Percentiles rank a stretch among this genome's conserved stretches.
Evolutionary conservation across 2,888 invertebrate genomes (phyloP).

Genomic region (Agrochola litura): DNA sequence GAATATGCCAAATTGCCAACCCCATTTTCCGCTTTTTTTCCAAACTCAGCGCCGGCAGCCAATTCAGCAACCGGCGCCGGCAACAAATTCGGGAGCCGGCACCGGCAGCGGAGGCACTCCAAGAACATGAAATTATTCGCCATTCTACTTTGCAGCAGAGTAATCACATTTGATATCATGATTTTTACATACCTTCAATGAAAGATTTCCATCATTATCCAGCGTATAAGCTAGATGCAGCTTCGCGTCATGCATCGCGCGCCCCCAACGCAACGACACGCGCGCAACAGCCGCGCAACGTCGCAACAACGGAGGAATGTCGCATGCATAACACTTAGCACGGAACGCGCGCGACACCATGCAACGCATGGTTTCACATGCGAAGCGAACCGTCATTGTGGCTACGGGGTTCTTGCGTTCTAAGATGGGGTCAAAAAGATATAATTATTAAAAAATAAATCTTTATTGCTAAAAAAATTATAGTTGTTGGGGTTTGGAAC

Average conservation of each 20-base stretch:
- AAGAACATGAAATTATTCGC: too few species aligned
- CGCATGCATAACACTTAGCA: conserved; percentile 48
- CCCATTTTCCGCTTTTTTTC: too few species aligned
- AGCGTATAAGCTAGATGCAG: conserved; percentile 78
- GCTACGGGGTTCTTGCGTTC: conserved; percentile 78
- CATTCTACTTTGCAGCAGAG: too few species aligned
- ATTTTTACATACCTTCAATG: conserved; percentile 76
- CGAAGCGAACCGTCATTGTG: conserved; percentile 75
- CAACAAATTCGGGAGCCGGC: too few species aligned
- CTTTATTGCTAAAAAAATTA: too few species aligned
- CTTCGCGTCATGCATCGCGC: conserved; percentile 78
- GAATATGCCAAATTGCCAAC: too few species aligned
- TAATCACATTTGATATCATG: too few species aligned
- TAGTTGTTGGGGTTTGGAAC: too few species aligned
- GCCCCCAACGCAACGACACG: conserved; percentile 76
- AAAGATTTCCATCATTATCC: conserved; percentile 68
- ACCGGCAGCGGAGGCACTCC: too few species aligned
- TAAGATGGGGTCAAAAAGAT: conserved; percentile 45
- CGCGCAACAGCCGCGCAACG: conserved; percentile 72
- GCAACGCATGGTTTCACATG: conserved; percentile 75
- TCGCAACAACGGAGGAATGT: conserved; percentile 66
- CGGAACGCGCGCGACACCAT: conserved; percentile 53
- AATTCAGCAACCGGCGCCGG: too few species aligned
- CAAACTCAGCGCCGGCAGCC: too few species aligned
- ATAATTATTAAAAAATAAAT: not conserved